Evolutionary conservation across 2,113 vertebrate genomes (phyloP).

Genomic region (Oceanites oceanicus): DNA sequence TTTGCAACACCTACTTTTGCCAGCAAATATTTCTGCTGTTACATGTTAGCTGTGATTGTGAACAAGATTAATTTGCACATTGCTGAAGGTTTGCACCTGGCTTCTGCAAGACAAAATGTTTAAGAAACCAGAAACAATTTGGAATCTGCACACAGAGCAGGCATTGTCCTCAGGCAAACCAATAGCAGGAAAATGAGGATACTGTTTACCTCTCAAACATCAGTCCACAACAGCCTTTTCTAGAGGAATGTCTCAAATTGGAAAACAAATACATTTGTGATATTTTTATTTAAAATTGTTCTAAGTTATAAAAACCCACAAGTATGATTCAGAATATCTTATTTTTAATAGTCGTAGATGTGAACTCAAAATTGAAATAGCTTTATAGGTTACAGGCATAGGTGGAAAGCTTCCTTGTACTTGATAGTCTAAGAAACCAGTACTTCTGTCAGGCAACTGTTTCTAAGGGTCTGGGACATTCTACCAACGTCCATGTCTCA

Average conservation of each 20-base stretch:
- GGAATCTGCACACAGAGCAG: not conserved
- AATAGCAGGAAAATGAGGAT: not conserved
- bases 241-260: not conserved
- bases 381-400: not conserved
- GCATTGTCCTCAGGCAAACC: not conserved
- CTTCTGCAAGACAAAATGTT: not conserved
- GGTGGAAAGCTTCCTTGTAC: not conserved
- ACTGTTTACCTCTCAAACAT: not conserved
- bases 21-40: constrained; percentile 8
- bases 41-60: not conserved
- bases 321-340: not conserved
- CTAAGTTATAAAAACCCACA: not conserved
- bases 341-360: not conserved
- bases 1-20: not conserved
- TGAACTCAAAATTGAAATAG: not conserved
- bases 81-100: not conserved
- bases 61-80: constrained; percentile 36
- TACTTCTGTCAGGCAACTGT: not conserved
- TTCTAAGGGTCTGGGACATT: not conserved
- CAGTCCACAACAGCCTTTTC: not conserved
- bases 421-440: not conserved
- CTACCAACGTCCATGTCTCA: not conserved
- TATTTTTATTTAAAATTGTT: not conserved
- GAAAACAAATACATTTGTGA: not conserved
- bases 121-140: not conserved